A percentile compares a stretch with the other conserved stretches of the same genome.
phyloP scores from a whole-genome alignment of 2,797 vertebrate species.

The Rhabdophis nuchalis region DNA sequence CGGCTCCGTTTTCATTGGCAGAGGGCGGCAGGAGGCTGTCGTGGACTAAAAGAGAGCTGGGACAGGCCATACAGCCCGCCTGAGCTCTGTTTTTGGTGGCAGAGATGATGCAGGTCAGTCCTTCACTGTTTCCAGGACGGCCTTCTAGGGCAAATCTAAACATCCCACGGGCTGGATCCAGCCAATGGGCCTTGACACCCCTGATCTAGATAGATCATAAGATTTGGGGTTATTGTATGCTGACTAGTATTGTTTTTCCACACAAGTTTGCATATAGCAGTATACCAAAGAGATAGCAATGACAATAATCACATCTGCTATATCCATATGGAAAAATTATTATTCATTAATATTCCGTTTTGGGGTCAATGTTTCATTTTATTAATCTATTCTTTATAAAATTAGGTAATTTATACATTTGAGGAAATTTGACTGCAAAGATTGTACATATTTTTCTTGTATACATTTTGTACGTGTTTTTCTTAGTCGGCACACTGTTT shows the following conservation, averaged over 20 bases:
- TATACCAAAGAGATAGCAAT: background rate
- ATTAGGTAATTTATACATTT: background rate
- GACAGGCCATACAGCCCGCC: too few species aligned
- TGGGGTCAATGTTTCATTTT: background rate
- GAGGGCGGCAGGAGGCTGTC: too few species aligned
- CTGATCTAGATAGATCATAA: background rate
- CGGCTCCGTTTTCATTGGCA: too few species aligned
- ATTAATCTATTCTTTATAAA: background rate
- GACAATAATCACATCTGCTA: background rate
- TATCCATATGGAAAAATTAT: background rate
- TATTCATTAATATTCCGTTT: background rate
- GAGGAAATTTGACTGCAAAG: background rate
- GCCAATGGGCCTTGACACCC: too few species aligned
- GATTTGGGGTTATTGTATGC: background rate
- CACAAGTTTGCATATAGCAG: background rate
- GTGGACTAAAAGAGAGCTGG: too few species aligned
- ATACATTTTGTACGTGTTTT: background rate
- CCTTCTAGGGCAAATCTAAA: too few species aligned
- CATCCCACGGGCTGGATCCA: too few species aligned
- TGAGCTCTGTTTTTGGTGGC: too few species aligned
- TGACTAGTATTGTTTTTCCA: background rate
- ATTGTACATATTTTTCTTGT: background rate
- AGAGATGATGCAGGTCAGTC: too few species aligned
- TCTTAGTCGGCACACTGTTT: background rate
- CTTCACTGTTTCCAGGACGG: too few species aligned